These are phyloP conservation scores for Lymantria dispar DNA, from an alignment of 2,888 invertebrate genomes.

Conservation along the genomic window DNA sequence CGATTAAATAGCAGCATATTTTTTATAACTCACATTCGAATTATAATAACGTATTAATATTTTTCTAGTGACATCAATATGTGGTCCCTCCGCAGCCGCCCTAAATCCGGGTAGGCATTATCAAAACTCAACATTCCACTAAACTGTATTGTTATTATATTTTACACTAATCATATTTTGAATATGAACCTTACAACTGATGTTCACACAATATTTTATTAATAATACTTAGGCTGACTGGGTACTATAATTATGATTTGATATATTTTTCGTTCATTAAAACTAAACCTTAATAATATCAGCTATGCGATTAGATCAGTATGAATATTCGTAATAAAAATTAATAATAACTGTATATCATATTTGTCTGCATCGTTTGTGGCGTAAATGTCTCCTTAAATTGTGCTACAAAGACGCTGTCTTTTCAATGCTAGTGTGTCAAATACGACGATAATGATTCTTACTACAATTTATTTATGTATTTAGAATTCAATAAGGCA, in stretches of 20 bases:
- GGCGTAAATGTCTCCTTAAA: constrained; percentile 56
- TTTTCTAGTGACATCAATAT: constrained; percentile 16
- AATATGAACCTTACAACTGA: constrained; percentile 37
- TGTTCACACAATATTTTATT: constrained; percentile 45
- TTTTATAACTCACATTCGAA: constrained; percentile 17
- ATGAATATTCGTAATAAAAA: constrained; percentile 52
- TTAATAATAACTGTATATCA: constrained; percentile 47
- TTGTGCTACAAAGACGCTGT: constrained; percentile 56
- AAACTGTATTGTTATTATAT: constrained; percentile 34
- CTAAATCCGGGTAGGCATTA: constrained; percentile 17
- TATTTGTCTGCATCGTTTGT: constrained; percentile 59
- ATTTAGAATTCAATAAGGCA: constrained; percentile 33
- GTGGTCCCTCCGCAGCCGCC: constrained; percentile 30
- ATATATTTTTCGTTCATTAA: constrained; percentile 42
- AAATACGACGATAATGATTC: constrained; percentile 9
- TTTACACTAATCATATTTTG: constrained; percentile 35
- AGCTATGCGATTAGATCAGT: constrained; percentile 59
- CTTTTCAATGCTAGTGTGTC: constrained; percentile 46
- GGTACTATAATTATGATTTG: constrained; percentile 47
- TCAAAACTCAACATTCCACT: constrained; percentile 21
- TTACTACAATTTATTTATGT: constrained; percentile 10
- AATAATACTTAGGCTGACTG: constrained; percentile 72
- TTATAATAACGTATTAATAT: constrained; percentile 15
- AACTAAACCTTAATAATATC: constrained; percentile 70
- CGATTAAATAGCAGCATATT: constrained; percentile 9